Base-by-base conservation (phyloP, 2,797 vertebrate species). In the Salmo trutta region DNA sequence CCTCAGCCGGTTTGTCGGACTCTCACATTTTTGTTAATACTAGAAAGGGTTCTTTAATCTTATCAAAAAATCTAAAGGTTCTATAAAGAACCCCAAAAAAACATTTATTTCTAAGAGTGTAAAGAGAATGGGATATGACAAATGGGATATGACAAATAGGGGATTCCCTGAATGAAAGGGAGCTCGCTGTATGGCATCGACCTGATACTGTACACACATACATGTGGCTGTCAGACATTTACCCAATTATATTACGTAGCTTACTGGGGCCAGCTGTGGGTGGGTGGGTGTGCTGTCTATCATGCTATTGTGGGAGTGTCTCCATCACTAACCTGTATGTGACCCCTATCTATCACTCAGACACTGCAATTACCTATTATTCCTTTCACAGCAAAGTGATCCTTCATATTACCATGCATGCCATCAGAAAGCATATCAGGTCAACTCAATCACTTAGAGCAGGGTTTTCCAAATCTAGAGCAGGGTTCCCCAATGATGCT, bases 151-250 rank as follows among this genome's bases (percentile, higher is more conserved):
- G 41, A 29, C 83, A 76, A 71, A 77, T 47, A 71, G 82, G 86
- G 89, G 82, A 87, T 90, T 88, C 90, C 88, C 85, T 83, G 75
- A 84, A 86, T 86, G 79, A 87, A 87, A 83, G 71, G 17, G 77
- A 75, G 56, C 73, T 78, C 1, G 2, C 52, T 77, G 10, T 51
- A 54, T 87, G 81, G 52, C 24, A 72, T 81, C 74, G 64, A 76
- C 64, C 77, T 29, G n/a, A 70, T 70, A 72, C 67, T 54, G 12
- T 41, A 14, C 21, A n/a, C 47, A 33, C 84, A 77, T 86, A 87
- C 69, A 73, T 52, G 74, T 10, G 7, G 19, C 14, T 27, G 16
- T 53, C 14, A 54, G 47, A 54, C 21, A n/a, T 21, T 72, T 24
- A n/a, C 2, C 41, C 41, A 47, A 47, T 47, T 47, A 47, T 47